phyloP scores from a whole-genome alignment of 2,888 invertebrate species.

The Arctia plantaginis region DNA sequence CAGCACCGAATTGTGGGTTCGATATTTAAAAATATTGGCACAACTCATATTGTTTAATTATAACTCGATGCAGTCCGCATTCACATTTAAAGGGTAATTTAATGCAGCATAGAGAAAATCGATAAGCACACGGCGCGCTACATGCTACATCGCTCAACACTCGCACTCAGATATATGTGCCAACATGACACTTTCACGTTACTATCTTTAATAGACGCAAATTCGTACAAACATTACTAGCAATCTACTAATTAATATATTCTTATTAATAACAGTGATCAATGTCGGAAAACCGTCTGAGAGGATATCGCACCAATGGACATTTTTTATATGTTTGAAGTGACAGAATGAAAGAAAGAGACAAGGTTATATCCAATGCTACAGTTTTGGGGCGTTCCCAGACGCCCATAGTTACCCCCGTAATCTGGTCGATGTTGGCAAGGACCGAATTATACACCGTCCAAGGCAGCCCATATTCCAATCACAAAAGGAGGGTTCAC shows the following conservation, averaged over 20 bases:
- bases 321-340: constrained; percentile 57
- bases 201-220: constrained; percentile 53
- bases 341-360: constrained; percentile 71
- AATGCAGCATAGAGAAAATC: constrained; percentile 85
- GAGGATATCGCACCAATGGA: constrained; percentile 62
- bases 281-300: constrained; percentile 55
- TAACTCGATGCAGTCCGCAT: constrained; percentile 70
- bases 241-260: constrained; percentile 39
- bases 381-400: constrained; percentile 74
- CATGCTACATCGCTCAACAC: constrained; percentile 74
- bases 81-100: constrained; percentile 80
- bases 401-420: constrained; percentile 57
- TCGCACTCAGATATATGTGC: constrained; percentile 68
- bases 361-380: constrained; percentile 63
- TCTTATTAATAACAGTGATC: constrained; percentile 51
- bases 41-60: constrained; percentile 69
- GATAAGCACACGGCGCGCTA: constrained; percentile 83
- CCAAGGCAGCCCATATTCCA: constrained; percentile 33
- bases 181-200: constrained; percentile 68
- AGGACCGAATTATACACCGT: constrained; percentile 25
- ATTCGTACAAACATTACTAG: constrained; percentile 37
- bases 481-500: constrained; percentile 5
- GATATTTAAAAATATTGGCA: constrained; percentile 58
- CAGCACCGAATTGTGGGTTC: constrained; percentile 54
- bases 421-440: constrained; percentile 34